Evolutionary conservation across 2,888 invertebrate species (phyloP), one percentile per base, ranked within the genome.

Genomic region (Cetonia aurata): DNA sequence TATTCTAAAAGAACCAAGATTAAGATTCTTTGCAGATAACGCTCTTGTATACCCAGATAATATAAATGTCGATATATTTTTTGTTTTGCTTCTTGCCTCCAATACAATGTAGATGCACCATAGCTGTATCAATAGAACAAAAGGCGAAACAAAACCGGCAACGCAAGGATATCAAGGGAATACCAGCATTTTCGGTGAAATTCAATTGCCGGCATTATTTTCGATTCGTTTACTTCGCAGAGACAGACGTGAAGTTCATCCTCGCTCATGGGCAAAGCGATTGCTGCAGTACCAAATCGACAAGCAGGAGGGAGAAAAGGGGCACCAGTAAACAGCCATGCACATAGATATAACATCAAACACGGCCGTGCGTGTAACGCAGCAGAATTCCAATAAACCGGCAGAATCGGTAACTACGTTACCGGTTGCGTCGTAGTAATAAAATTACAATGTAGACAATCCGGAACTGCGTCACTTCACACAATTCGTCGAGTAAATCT

Each of bases 161-260:
- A 65, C 37, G 15, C 52, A 33, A 33, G 15, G 52, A 52, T 52
- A 65, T 17, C 48, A 4, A 52, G 62, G 62, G 50, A 65, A 65
- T 65, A 65, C 62, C 62, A 65, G 62, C 62, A 65, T 65, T 65
- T 37, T 71, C 73, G 53, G 71, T 52, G 70, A 74, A 75, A 77
- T 75, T 72, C 77, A 75, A 77, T 77, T 77, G 77, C 74, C 70
- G 48, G 75, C 71, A 76, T 77, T 77, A 77, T 75, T 77, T 77
- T 76, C 77, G 77, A 77, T 77, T 77, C 77, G 77, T 77, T 77
- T 76, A 75, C 74, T 71, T 70, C 74, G 72, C 48, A 56, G 37
- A 33, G 41, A 41, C 69, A 71, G 74, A 77, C 77, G 77, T 76
- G 77, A 74, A 69, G 72, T 65, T 69, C 46, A 62, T 67, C 25